Base-by-base conservation (phyloP, 2,113 vertebrate genomes). In the Serinus canaria region DNA sequence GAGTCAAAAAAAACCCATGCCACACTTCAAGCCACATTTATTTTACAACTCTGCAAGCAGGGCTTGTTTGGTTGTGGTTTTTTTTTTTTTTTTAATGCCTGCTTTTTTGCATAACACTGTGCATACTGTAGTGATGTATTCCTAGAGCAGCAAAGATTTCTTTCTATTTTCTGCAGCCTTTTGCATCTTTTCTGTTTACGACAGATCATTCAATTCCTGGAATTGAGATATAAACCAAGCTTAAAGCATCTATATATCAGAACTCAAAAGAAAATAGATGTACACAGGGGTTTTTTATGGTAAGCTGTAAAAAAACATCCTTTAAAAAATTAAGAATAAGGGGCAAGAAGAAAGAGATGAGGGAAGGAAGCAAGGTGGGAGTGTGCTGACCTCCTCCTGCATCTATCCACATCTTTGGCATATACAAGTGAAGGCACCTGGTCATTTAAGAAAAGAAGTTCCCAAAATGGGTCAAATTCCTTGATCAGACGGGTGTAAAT, bases 1-100 rank as follows among this genome's bases (percentile, higher is more conserved):
- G 76, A 93, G 64, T 50, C 0, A 76, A 87, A 96, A 9, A 77
- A 87, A 17, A 1, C 1, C 19, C 44, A 79, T 2, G 83, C 73
- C 52, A 58, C 59, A 53, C n/a, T 89, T 89, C 70, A 93, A 92
- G 94, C 70, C 63, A 76, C 89, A 84, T 91, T 94, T 91, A 73
- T 78, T 96, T 97, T 90, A 93, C 75, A 91, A 59, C 63, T 91
- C 55, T 74, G 39, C 75, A 90, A 87, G 63, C n/a, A 50, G n/a
- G 5, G 14, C 0, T 11, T 53, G 60, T 47, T 37, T 33, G n/a
- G 16, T 4, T 83, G 33, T 25, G 1, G 10, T 10, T 39, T 39
- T 9, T 37, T 4, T 7, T 7, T 31, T 79, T 87, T 77, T 77
- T 81, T 59, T 59, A 79, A 84, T 63, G 64, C 49, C 18, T 52